Evolutionary conservation across 1,140 invertebrate species (phyloP), one percentile per base, ranked within the genome.

Genomic region (Homalodisca vitripennis): DNA sequence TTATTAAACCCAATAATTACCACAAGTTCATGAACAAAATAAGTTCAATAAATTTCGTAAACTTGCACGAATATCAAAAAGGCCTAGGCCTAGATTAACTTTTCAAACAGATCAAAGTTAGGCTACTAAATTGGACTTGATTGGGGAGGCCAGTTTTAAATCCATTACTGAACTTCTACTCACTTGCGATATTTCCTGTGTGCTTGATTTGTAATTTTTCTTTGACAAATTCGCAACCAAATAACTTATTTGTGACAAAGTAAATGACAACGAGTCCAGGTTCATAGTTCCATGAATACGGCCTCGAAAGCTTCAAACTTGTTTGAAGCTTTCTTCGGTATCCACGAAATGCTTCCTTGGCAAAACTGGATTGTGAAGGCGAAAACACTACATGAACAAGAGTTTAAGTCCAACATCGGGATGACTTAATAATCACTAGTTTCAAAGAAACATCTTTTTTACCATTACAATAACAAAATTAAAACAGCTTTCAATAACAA

Each of bases 161-260:
- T n/a, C n/a, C n/a, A n/a, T n/a, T n/a, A n/a, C n/a, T n/a, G n/a
- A n/a, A n/a, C n/a, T n/a, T n/a, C 24, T 27, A 80, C 83, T 81
- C 84, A 92, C 91, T 84, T 88, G 86, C 79, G 84, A 84, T 80
- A 92, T 85, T 82, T 94, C 92, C 82, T 90, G 88, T 82, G 88
- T 88, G 81, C 87, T 92, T 79, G 90, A 88, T 81, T 92, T 92
- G 84, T 90, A 94, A 85, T 96, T 97, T 86, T 94, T 95, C 88
- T 95, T 97, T 82, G 87, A 93, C 85, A 97, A 89, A 88, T 93
- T 95, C 82, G 89, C 88, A 87, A 97, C 91, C 84, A 95, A 92
- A 91, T 92, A 93, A 91, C 89, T 92, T 85, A 97, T 97, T 90
- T 97, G 93, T 87, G 92, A 93, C 89, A 96, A 91, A 87, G 93